Evolutionary conservation across 2,113 vertebrate species (phyloP).

Genomic region (Engystomops pustulosus): DNA sequence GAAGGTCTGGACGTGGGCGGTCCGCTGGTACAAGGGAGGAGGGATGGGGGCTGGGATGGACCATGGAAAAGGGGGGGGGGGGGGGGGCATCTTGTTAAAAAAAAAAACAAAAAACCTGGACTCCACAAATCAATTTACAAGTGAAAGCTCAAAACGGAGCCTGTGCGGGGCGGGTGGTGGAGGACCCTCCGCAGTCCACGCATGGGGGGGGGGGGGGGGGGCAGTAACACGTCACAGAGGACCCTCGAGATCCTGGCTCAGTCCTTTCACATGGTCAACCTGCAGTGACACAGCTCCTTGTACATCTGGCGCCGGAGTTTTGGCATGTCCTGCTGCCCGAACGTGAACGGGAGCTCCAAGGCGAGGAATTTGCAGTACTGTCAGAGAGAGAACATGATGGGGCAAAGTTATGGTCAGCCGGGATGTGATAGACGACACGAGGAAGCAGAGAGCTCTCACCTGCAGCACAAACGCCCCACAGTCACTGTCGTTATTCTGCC

Average conservation of each 20-base stretch:
- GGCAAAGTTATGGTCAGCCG: neutral
- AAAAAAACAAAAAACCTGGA: neutral
- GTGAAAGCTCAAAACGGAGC: neutral
- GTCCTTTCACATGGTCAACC: conserved; percentile 83
- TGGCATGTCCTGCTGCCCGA: conserved; percentile 92
- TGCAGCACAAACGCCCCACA: conserved; percentile 92
- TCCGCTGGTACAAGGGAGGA: neutral
- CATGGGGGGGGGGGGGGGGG: too few species aligned
- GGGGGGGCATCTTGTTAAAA: too few species aligned
- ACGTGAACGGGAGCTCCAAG: conserved; percentile 84
- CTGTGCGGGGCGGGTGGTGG: neutral
- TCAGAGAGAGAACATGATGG: conserved; percentile 45
- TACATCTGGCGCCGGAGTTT: conserved; percentile 90
- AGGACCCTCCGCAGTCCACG: too few species aligned
- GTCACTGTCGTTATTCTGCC: conserved; percentile 94
- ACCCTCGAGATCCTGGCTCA: conserved; percentile 12
- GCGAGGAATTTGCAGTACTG: conserved; percentile 94
- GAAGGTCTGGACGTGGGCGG: neutral
- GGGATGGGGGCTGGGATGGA: neutral
- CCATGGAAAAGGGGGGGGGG: too few species aligned
- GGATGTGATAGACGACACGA: neutral
- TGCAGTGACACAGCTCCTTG: conserved; percentile 95
- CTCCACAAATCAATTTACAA: conserved; percentile 31
- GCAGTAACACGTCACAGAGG: neutral
- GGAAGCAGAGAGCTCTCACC: conserved; percentile 71